Percentiles rank a stretch among this genome's conserved stretches.
Conservation (phyloP, 2,888 invertebrate genomes). For the Spatulosminthurus flaviceps region DNA sequence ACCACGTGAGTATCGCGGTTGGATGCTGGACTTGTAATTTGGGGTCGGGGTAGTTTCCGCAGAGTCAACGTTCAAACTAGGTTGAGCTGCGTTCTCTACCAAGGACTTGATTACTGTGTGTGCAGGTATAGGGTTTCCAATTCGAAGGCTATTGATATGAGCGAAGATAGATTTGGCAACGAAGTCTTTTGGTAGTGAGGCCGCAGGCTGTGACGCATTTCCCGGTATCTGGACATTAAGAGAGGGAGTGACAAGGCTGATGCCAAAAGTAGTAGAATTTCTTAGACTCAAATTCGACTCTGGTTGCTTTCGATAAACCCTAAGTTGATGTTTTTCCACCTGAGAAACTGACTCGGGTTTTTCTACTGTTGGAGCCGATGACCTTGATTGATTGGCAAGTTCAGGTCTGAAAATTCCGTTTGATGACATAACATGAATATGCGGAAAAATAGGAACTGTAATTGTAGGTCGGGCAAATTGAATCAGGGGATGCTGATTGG, state of each 20-base stretch:
- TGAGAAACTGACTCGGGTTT: background rate
- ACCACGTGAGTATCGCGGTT: background rate
- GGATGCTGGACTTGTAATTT: background rate
- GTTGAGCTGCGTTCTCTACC: background rate
- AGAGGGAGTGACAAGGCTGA: background rate
- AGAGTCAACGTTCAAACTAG: background rate
- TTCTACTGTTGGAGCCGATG: background rate
- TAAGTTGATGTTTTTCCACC: background rate
- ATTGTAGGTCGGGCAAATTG: too few relatives aligned
- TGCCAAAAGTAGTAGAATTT: background rate
- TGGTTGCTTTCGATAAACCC: background rate
- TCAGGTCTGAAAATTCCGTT: background rate
- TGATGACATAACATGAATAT: background rate
- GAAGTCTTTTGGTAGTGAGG: background rate
- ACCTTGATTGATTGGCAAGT: background rate
- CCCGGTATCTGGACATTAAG: background rate
- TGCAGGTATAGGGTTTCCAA: background rate
- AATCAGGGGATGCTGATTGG: too few relatives aligned
- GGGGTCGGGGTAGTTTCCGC: background rate
- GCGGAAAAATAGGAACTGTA: too few relatives aligned
- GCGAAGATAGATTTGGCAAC: background rate
- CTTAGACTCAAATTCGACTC: background rate
- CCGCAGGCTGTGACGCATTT: background rate
- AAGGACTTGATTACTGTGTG: background rate
- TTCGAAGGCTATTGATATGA: conserved; percentile 1